Conservation (phyloP, 2,113 vertebrate genomes). For the Piaya cayana region DNA sequence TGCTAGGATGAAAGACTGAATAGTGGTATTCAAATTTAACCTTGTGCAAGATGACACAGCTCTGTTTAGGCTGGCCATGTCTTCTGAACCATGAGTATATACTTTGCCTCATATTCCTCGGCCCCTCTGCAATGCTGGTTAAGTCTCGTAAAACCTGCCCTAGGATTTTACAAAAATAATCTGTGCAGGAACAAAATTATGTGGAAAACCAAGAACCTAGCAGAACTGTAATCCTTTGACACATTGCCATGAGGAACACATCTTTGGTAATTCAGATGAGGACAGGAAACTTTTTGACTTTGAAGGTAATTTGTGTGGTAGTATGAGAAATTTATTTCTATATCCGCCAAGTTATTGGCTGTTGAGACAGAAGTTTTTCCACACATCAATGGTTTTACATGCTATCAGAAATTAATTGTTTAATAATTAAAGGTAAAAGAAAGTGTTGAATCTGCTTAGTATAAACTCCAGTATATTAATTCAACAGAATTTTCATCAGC, state of each 20-base stretch:
- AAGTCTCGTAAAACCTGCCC: background rate
- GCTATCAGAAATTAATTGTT: background rate
- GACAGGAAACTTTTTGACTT: background rate
- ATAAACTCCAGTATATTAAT: background rate
- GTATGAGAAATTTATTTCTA: background rate
- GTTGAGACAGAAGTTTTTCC: background rate
- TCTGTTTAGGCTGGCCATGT: background rate
- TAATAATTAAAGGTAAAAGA: background rate
- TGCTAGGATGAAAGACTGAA: background rate
- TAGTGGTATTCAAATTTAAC: background rate
- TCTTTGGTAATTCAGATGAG: background rate
- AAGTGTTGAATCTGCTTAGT: background rate
- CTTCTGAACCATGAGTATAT: background rate
- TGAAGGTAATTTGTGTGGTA: background rate
- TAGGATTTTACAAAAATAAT: background rate
- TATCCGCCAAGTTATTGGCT: background rate
- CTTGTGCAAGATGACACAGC: background rate
- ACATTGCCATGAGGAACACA: background rate
- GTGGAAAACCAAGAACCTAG: background rate
- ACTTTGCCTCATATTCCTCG: background rate
- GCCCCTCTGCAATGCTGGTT: background rate
- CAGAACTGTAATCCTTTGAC: background rate
- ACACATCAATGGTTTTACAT: background rate
- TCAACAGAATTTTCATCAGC: background rate
- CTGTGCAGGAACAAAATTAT: background rate